phyloP scores from a whole-genome alignment of 2,113 vertebrate species.

The Hydrochoerus hydrochaeris region DNA sequence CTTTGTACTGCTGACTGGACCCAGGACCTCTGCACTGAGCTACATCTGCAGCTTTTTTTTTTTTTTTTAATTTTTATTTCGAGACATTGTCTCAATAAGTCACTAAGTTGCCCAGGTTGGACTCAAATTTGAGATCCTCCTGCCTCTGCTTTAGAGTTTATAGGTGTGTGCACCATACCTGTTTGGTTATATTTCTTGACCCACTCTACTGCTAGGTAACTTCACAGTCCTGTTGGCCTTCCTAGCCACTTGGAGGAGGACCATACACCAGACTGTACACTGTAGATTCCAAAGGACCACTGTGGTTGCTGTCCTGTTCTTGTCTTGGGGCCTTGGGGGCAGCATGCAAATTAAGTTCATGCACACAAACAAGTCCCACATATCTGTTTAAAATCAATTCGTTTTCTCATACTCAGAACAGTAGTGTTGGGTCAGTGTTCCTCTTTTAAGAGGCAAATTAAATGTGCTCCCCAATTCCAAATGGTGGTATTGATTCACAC shows the following conservation, averaged over 20 bases:
- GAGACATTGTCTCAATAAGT: background rate
- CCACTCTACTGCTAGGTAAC: background rate
- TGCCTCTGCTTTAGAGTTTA: background rate
- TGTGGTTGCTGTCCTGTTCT: rapidly evolving
- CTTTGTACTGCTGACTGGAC: background rate
- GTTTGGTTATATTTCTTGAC: background rate
- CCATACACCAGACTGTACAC: background rate
- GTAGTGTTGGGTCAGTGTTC: background rate
- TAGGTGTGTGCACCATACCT: background rate
- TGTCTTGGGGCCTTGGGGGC: background rate
- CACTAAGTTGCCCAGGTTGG: background rate
- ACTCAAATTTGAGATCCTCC: background rate
- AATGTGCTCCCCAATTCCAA: background rate
- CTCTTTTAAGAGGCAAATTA: slow-evolving; percentile 22
- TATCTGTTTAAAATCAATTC: background rate
- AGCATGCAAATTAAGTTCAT: background rate
- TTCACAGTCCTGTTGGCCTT: background rate
- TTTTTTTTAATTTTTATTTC: background rate
- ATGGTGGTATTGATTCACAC: background rate
- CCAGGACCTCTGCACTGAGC: background rate
- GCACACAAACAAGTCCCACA: background rate
- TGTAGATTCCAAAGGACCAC: background rate
- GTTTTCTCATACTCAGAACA: background rate
- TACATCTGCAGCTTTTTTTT: background rate
- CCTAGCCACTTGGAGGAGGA: background rate